Evolutionary conservation across 2,113 vertebrate species (phyloP).

Genomic region (Lampris megalopsis): DNA sequence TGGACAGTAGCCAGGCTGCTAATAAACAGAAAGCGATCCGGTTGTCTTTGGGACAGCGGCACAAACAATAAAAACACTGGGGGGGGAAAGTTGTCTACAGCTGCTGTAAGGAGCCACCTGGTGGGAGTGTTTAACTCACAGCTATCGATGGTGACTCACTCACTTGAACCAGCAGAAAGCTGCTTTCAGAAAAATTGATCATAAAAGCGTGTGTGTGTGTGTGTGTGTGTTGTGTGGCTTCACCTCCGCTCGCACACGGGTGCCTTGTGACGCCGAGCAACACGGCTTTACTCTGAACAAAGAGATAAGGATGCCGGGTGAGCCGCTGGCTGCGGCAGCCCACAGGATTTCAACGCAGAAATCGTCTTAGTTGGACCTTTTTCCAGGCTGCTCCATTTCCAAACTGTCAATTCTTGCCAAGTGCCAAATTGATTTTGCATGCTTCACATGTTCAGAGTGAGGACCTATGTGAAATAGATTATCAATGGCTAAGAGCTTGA

Average conservation of each 20-base stretch:
- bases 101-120: conserved; percentile 32
- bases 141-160: conserved; percentile 51
- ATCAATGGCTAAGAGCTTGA: conserved; percentile 41
- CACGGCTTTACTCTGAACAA: conserved; percentile 71
- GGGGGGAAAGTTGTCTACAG: no score
- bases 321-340: conserved; percentile 70
- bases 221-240: conserved; percentile 47
- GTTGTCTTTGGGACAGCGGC: no score
- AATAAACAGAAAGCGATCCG: no score
- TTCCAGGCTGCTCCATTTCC: conserved; percentile 60
- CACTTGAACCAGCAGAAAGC: conserved; percentile 67
- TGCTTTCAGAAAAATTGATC: conserved; percentile 65
- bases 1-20: no score
- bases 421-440: conserved; percentile 51
- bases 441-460: conserved; percentile 30
- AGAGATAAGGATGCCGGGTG: conserved; percentile 77
- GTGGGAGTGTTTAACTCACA: conserved; percentile 35
- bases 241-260: conserved; percentile 66
- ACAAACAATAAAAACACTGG: no score
- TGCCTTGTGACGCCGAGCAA: conserved; percentile 78
- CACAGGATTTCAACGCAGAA: conserved; percentile 66
- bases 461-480: conserved; percentile 49
- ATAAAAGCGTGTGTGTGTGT: conserved; percentile 56
- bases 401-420: conserved; percentile 53
- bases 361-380: conserved; percentile 66